Base-by-base conservation (phyloP, 1,140 invertebrate species). In the Drosophila ercepeae region DNA sequence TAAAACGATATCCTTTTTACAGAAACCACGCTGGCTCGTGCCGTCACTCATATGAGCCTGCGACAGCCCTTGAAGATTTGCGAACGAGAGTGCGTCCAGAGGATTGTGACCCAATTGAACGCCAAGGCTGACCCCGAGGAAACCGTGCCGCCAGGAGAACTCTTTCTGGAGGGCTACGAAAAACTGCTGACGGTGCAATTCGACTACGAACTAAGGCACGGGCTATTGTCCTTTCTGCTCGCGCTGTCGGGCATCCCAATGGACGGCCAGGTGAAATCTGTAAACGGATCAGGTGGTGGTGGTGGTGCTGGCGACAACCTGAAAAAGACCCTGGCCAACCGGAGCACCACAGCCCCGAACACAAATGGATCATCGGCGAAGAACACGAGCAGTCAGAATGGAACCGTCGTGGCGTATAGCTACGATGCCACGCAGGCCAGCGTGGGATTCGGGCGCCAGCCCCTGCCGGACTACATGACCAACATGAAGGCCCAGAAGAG, bases 401-500 rank as follows among this genome's bases (percentile, higher is more conserved):
- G 52, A 3, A 46, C 19, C 6, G 34, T 11, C 5, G 16, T 3
- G 23, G 1, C 4, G 5, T 42, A 14, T 14, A 57, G 59, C 41
- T 81, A 81, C 34, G 48, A 81, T 45, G 0, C 63, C 3, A 18
- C 58, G 5, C 55, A 73, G 21, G 27, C 45, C 2, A 9, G 9
- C 45, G 5, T 18, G 1, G 67, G 36, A 0, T 11, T 53, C 9
- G 34, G 34, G 2, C 13, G 23, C 11, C 11, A 51, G 0, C 7
- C 54, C 3, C 5, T 75, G 19, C 48, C 49, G 3, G 51, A 55
- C 19, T 83, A 50, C 41, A 8, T 61, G 29, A 14, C 51, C 1
- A n/a, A 55, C n/a, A n/a, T 64, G 7, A 2, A 5, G 1, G 50
- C 14, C 0, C 29, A 53, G 9, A 44, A 27, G 9, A 18, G 19